Evolutionary conservation across 2,113 vertebrate species (phyloP).

Genomic region (Genyomyrus donnyi): DNA sequence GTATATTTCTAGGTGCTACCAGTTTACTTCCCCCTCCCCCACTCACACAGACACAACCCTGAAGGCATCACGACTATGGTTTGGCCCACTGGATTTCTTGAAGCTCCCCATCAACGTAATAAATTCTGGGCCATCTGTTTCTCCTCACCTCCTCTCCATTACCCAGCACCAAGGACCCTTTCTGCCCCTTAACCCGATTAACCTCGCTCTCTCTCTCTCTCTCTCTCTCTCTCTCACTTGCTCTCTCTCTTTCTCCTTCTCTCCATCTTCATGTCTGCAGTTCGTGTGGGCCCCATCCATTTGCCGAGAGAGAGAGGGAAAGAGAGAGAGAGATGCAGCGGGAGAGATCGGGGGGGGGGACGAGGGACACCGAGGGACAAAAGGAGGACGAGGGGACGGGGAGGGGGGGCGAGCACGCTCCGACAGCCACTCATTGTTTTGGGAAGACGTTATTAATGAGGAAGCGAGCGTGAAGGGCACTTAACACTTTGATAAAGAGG

Average conservation of each 20-base stretch:
- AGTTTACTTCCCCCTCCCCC: not conserved
- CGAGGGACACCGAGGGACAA: not conserved
- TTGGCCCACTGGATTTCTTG: constrained; percentile 11
- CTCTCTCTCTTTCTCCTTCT: not conserved
- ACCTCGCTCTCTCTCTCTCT: not conserved
- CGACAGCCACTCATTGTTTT: constrained; percentile 38
- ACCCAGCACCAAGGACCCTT: not conserved
- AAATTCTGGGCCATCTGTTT: constrained; percentile 17
- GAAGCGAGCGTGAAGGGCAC: constrained; percentile 53
- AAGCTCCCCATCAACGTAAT: constrained; percentile 5
- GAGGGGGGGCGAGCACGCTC: not conserved
- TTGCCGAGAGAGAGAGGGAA: not conserved
- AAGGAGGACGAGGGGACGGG: not conserved
- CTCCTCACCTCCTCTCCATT: not conserved
- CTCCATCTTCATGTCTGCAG: not conserved
- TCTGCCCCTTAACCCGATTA: constrained; percentile 14
- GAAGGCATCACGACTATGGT: constrained; percentile 5
- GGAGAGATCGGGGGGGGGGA: not conserved
- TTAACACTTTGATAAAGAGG: constrained; percentile 58
- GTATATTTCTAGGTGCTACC: not conserved
- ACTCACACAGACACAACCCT: not conserved
- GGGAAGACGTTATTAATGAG: constrained; percentile 59
- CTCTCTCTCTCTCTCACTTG: not conserved
- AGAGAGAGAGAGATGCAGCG: not conserved
- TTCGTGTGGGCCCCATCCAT: not conserved